Evolutionary conservation across 2,888 invertebrate species (phyloP).

Genomic region (Hipparchia semele): DNA sequence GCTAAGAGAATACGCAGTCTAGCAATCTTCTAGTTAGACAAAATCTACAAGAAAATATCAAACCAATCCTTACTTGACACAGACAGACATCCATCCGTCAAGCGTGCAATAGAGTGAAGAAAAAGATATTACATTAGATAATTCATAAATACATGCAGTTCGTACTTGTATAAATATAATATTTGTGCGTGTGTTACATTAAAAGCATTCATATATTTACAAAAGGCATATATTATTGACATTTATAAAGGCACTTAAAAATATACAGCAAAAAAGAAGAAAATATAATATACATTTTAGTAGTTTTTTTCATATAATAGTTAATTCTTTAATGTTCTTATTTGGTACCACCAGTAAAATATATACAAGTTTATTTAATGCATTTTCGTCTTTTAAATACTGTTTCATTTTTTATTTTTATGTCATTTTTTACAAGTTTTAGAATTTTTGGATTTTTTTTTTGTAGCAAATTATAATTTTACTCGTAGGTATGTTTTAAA

Average conservation of each 20-base stretch:
- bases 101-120: constrained; percentile 43
- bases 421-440: too few species aligned
- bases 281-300: not conserved
- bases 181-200: constrained; percentile 27
- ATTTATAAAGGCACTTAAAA: not conserved
- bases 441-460: too few species aligned
- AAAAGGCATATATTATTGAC: constrained; percentile 16
- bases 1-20: not conserved
- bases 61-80: constrained; percentile 46
- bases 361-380: too few species aligned
- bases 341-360: too few species aligned
- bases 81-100: constrained; percentile 45
- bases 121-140: constrained; percentile 42
- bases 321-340: not conserved
- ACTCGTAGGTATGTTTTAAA: too few species aligned
- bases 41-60: constrained; percentile 23
- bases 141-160: constrained; percentile 35
- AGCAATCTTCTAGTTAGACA: constrained; percentile 11
- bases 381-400: too few species aligned
- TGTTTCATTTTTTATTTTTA: too few species aligned
- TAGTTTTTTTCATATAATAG: not conserved
- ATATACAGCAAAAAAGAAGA: constrained; percentile 7
- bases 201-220: constrained; percentile 34
- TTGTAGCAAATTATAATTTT: too few species aligned
- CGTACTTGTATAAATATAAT: constrained; percentile 30